Base-by-base conservation (phyloP, 2,888 invertebrate species). In the Lasioglossum calceatum region DNA sequence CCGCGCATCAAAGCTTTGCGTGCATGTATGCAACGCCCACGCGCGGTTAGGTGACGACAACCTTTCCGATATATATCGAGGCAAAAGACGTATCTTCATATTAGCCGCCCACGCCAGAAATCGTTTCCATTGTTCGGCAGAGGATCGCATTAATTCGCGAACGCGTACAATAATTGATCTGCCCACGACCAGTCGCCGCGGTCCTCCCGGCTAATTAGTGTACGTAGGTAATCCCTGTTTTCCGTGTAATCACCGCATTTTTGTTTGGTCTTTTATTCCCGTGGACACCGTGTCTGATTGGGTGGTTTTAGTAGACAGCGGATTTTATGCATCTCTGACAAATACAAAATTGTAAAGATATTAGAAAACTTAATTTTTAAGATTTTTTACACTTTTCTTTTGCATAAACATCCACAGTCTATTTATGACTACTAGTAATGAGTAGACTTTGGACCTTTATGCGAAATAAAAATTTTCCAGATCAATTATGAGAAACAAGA, bases 121-220 rank as follows among this genome's bases (percentile, higher is more conserved):
- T 89, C 84, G 79, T 87, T 75, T 82, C 87, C 87, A 89, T 89
- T 89, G 89, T 89, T 85, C 79, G 79, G 39, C 76, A 72, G 76
- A 58, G 75, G 82, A 84, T 84, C 87, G 87, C 80, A 88, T 87
- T 88, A 87, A 87, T 89, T 88, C 85, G 84, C 78, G 67, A 79
- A 77, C 77, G 82, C 72, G 77, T 74, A 81, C 77, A 87, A 88
- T 88, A 87, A 89, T 89, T 88, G 85, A 73, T 80, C 87, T 74
- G 72, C 87, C 88, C 89, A 89, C 87, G 85, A 71, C 70, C 39
- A 67, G 58, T 67, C 77, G 84, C 19, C 71, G 7, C 67, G 36
- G 72, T 75, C 71, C 79, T 67, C 81, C 71, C 76, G 80, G 61
- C 86, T 88, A 86, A 88, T 87, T 87, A 81, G 71, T 78, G n/a